These are phyloP conservation scores for Hipposideros larvatus DNA, from an alignment of 2,797 vertebrate genomes.

Conservation along the genomic window DNA sequence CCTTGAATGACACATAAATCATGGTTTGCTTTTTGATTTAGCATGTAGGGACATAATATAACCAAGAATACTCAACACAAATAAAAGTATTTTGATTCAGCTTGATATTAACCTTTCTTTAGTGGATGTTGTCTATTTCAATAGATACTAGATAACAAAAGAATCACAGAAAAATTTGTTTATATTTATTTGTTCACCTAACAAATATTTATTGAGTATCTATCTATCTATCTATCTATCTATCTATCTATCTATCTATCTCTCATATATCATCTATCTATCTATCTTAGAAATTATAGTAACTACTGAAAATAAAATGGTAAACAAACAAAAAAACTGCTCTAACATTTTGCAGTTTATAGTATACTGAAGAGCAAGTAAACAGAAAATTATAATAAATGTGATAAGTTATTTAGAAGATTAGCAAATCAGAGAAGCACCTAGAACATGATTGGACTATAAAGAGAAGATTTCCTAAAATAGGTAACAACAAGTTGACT, in stretches of 20 bases:
- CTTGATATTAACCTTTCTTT: not conserved
- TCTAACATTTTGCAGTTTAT: not conserved
- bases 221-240: not conserved
- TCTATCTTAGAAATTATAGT: not conserved
- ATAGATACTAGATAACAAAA: conserved; percentile 19
- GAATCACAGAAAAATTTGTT: not conserved
- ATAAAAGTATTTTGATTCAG: conserved; percentile 43
- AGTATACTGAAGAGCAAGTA: not conserved
- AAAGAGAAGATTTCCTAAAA: not conserved
- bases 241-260: too few relatives aligned
- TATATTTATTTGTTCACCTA: not conserved
- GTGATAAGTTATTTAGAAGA: not conserved
- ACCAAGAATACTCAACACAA: not conserved
- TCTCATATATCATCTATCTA: too few relatives aligned
- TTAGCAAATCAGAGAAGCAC: not conserved
- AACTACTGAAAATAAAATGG: not conserved
- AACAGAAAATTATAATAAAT: not conserved
- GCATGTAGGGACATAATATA: not conserved
- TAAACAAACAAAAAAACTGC: not conserved
- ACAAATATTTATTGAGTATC: not conserved
- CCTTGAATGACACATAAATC: not conserved
- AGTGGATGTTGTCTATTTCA: not conserved
- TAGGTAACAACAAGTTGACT: not conserved
- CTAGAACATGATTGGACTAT: not conserved
- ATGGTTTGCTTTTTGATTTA: not conserved